These are phyloP conservation scores for Coregonus sp. DNA, from an alignment of 2,797 vertebrate genomes.

Conservation along the genomic window DNA sequence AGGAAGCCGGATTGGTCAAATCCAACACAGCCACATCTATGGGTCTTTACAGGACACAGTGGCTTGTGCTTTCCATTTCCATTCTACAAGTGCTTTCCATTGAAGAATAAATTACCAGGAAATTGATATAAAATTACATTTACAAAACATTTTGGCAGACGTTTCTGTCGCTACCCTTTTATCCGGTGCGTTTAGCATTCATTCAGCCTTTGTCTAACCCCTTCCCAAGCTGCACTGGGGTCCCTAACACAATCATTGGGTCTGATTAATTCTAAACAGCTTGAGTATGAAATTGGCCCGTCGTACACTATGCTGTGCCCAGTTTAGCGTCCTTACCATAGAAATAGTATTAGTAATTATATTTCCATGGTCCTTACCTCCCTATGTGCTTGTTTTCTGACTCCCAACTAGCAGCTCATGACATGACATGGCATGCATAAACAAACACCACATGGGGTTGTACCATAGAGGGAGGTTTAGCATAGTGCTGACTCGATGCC, in stretches of 20 bases:
- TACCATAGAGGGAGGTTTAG: neutral
- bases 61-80: neutral
- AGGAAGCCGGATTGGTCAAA: neutral
- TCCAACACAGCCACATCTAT: neutral
- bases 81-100: no score
- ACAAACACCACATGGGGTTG: neutral
- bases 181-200: constrained; percentile 21
- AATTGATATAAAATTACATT: neutral
- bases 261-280: constrained; percentile 9
- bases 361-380: neutral
- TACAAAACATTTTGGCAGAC: no score
- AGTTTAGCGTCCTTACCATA: neutral
- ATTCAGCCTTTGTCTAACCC: constrained; percentile 18
- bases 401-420: neutral
- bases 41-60: neutral
- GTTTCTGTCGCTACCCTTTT: constrained; percentile 24
- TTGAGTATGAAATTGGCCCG: constrained; percentile 38
- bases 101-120: neutral
- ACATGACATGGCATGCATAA: neutral
- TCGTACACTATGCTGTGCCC: constrained; percentile 10
- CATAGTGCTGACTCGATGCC: neutral
- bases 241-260: neutral
- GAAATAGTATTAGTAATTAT: no score
- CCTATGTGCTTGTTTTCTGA: neutral
- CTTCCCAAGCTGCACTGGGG: constrained; percentile 23